A percentile compares a stretch with the other conserved stretches of the same genome.
Conservation (phyloP, 2,797 vertebrate species). For the Paguma larvata region DNA sequence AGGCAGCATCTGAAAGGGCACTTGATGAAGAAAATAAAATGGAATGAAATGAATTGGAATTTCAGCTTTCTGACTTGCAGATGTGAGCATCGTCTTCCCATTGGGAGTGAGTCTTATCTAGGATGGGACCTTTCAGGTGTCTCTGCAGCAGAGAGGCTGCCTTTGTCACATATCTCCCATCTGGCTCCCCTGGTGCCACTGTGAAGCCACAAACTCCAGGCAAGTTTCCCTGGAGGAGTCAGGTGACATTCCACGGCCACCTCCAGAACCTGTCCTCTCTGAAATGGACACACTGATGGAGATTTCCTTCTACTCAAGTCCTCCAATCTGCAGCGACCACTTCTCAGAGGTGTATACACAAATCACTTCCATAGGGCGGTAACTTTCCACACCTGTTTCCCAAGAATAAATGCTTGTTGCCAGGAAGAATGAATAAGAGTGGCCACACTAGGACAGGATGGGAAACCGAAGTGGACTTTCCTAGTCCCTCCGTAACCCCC, state of each 20-base stretch:
- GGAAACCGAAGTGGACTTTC: fast-evolving
- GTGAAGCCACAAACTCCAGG: background rate
- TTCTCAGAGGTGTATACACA: background rate
- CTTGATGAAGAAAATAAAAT: background rate
- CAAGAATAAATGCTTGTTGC: background rate
- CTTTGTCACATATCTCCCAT: background rate
- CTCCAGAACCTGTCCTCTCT: background rate
- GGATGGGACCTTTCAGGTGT: background rate
- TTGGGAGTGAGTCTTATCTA: background rate
- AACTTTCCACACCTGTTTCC: background rate
- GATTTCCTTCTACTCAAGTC: background rate
- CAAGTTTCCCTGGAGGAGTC: background rate
- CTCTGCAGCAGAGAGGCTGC: background rate
- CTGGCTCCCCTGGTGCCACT: background rate
- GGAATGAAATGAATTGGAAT: background rate
- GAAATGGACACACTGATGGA: background rate
- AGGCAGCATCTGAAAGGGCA: background rate
- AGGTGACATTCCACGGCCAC: too few species aligned
- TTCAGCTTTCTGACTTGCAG: background rate
- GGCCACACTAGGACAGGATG: background rate
- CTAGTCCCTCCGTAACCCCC: background rate
- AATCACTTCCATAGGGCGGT: background rate
- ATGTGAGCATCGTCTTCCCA: background rate
- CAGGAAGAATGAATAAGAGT: background rate
- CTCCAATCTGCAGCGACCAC: background rate